phyloP scores from a whole-genome alignment of 2,888 invertebrate species.

The Dioctria linearis region DNA sequence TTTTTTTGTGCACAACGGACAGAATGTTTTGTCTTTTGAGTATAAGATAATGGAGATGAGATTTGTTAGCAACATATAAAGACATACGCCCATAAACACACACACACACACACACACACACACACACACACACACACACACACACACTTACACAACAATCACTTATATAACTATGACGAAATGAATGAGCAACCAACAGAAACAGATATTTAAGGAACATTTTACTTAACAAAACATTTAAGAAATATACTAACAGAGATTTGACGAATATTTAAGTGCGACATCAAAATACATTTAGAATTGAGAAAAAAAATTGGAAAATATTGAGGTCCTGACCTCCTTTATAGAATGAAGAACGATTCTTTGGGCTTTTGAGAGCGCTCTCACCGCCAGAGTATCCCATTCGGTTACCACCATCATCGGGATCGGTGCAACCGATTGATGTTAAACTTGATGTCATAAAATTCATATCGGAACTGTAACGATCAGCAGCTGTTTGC shows the following conservation, averaged over 20 bases:
- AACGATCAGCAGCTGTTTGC: background rate
- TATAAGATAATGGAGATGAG: background rate
- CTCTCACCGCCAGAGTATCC: slow-evolving; percentile 40
- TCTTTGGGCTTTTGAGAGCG: slow-evolving; percentile 63
- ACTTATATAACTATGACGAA: background rate
- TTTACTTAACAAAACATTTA: background rate
- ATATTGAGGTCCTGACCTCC: slow-evolving; percentile 70
- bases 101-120: background rate
- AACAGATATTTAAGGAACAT: slow-evolving; percentile 26
- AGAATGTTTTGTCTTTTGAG: background rate
- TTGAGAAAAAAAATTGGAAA: slow-evolving; percentile 10
- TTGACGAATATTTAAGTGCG: slow-evolving; percentile 34
- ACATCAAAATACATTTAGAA: slow-evolving; percentile 40
- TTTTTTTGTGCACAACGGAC: too few relatives aligned
- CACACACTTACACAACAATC: too few relatives aligned
- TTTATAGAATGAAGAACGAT: slow-evolving; percentile 79
- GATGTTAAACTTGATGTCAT: slow-evolving; percentile 50
- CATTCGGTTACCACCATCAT: slow-evolving; percentile 18
- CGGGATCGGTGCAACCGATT: slow-evolving; percentile 42
- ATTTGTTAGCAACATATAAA: background rate
- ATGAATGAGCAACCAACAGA: slow-evolving; percentile 30
- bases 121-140: background rate
- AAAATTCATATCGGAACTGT: slow-evolving; percentile 29
- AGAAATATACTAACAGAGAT: slow-evolving; percentile 2
- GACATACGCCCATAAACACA: too few relatives aligned